These are phyloP conservation scores for Psittacula echo DNA, from an alignment of 2,797 vertebrate genomes.

Conservation along the genomic window DNA sequence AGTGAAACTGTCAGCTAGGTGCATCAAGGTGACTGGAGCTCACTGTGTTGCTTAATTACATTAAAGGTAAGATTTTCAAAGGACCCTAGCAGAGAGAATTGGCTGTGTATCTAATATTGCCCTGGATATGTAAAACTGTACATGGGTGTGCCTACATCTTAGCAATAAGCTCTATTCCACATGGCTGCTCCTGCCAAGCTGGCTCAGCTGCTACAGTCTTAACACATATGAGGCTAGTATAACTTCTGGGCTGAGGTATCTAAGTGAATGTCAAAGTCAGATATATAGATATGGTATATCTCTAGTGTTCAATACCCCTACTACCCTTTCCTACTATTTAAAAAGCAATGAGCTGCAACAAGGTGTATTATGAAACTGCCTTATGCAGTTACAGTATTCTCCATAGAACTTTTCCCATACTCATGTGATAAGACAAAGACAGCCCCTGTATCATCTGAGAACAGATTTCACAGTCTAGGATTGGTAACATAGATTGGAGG, in stretches of 20 bases:
- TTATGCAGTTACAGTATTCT: neutral
- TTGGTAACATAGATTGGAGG: neutral
- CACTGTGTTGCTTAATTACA: constrained; percentile 35
- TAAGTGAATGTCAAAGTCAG: neutral
- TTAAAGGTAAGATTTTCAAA: neutral
- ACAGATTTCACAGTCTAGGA: neutral
- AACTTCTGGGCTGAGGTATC: neutral
- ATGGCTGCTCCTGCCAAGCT: neutral
- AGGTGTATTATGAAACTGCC: neutral
- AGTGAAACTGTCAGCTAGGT: constrained; percentile 52
- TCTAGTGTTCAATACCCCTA: neutral
- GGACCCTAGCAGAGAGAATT: neutral
- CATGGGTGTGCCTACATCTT: neutral
- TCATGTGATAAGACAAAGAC: neutral
- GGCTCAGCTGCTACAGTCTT: neutral
- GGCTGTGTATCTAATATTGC: fast-evolving
- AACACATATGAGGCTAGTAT: neutral
- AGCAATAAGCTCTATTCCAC: neutral
- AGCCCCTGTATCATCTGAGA: neutral
- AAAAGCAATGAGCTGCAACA: neutral
- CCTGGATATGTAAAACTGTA: neutral
- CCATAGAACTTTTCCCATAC: neutral
- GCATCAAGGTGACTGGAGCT: neutral
- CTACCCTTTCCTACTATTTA: neutral
- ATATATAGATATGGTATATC: neutral